A percentile compares a stretch with the other conserved stretches of the same genome.
Conservation (phyloP, 2,113 vertebrate species). For the Taxidea taxus region DNA sequence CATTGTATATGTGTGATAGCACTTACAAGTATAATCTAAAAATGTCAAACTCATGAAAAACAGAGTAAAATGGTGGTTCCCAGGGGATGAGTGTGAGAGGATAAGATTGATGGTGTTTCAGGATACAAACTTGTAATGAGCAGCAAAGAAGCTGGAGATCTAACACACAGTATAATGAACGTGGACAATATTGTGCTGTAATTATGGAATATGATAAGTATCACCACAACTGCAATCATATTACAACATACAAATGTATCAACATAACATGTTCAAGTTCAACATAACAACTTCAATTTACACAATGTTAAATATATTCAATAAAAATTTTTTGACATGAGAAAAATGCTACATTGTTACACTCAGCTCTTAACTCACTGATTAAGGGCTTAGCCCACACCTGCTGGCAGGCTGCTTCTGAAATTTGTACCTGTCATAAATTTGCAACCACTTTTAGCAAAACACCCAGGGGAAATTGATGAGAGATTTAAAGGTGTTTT, state of each 20-base stretch:
- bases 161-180: background rate
- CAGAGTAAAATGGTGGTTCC: background rate
- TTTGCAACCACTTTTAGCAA: background rate
- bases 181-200: background rate
- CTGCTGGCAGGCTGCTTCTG: background rate
- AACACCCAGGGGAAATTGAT: background rate
- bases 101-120: background rate
- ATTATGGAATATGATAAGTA: background rate
- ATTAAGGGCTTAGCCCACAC: background rate
- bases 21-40: background rate
- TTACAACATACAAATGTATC: background rate
- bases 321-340: background rate
- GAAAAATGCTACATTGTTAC: background rate
- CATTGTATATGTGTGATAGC: background rate
- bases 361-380: background rate
- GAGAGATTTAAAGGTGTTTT: background rate
- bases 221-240: background rate
- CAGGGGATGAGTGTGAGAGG: background rate
- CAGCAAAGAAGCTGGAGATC: background rate
- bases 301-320: background rate
- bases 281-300: background rate
- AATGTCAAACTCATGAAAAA: background rate
- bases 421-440: background rate
- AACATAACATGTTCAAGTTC: background rate
- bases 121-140: background rate